Percentiles rank a stretch among this genome's conserved stretches.
Evolutionary conservation across 2,113 vertebrate species (phyloP).

Genomic region (Dromas ardeola): DNA sequence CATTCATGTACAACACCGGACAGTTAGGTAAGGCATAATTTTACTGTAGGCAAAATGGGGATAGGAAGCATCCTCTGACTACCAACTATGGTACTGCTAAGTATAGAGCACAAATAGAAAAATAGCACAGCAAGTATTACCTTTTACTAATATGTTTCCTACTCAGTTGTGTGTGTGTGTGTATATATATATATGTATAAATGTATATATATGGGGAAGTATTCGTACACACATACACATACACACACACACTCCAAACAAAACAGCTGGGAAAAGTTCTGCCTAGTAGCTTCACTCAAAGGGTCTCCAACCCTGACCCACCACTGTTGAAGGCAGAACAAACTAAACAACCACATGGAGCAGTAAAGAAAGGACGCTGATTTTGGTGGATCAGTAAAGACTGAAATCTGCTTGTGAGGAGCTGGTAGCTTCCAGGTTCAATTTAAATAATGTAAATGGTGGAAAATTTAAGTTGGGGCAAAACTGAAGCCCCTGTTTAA

Average conservation of each 20-base stretch:
- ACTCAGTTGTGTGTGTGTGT: not conserved
- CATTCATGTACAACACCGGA: not conserved
- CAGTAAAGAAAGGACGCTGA: not conserved
- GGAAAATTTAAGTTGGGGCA: not conserved
- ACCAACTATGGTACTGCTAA: not conserved
- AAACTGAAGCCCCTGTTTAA: not conserved
- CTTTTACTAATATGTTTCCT: not conserved
- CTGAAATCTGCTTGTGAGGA: not conserved
- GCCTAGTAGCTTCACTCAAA: not conserved
- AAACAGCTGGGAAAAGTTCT: not conserved
- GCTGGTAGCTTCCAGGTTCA: not conserved
- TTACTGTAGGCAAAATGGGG: not conserved
- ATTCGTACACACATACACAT: fast-evolving
- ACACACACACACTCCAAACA: not conserved
- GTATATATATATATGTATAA: fast-evolving
- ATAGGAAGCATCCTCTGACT: not conserved
- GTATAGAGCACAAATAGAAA: not conserved
- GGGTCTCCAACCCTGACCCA: not conserved
- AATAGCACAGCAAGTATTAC: fast-evolving
- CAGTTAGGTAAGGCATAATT: not conserved
- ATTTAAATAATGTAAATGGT: not conserved
- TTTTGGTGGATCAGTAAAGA: not conserved
- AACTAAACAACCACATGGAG: not conserved
- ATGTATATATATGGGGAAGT: not conserved
- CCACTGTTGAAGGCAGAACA: not conserved